These are phyloP conservation scores for Zaprionus vittiger DNA, from an alignment of 1,140 invertebrate genomes.

Conservation along the genomic window DNA sequence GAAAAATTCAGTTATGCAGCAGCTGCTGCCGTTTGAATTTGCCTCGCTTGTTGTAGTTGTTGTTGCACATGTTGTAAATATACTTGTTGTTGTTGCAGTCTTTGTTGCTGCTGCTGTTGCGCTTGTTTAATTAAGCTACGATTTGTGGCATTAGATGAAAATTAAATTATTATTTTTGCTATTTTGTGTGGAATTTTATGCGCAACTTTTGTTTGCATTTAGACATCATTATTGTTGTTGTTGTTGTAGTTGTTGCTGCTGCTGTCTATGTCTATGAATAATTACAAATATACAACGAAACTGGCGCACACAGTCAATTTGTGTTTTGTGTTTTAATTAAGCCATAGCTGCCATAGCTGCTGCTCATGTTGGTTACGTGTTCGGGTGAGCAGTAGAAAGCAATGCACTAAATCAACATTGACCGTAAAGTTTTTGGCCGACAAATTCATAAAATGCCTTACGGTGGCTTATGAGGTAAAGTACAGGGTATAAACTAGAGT, in stretches of 20 bases:
- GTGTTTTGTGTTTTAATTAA: slow-evolving; percentile 53
- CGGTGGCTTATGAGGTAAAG: slow-evolving; percentile 1
- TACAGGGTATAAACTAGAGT: neutral
- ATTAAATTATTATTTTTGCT: slow-evolving; percentile 62
- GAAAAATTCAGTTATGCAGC: slow-evolving; percentile 41
- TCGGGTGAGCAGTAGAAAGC: neutral
- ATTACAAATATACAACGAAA: slow-evolving; percentile 30
- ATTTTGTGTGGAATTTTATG: slow-evolving; percentile 29
- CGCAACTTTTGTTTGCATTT: slow-evolving; percentile 31
- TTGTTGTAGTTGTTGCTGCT: slow-evolving; percentile 30
- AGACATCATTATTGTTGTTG: slow-evolving; percentile 7
- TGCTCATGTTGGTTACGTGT: neutral
- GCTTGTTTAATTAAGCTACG: slow-evolving; percentile 56
- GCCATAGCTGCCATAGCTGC: slow-evolving; percentile 20
- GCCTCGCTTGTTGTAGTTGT: neutral
- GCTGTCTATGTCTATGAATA: slow-evolving; percentile 30
- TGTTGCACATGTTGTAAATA: neutral
- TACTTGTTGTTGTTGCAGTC: neutral
- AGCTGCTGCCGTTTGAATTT: slow-evolving; percentile 43
- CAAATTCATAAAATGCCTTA: slow-evolving; percentile 32
- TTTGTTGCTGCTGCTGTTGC: slow-evolving; percentile 7
- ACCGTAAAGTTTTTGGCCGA: slow-evolving; percentile 8
- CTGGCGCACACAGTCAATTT: slow-evolving; percentile 33
- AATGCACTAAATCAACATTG: slow-evolving; percentile 36
- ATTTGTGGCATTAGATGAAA: slow-evolving; percentile 65